Evolutionary conservation across 2,888 invertebrate species (phyloP).

Genomic region (Osmoderma eremita): DNA sequence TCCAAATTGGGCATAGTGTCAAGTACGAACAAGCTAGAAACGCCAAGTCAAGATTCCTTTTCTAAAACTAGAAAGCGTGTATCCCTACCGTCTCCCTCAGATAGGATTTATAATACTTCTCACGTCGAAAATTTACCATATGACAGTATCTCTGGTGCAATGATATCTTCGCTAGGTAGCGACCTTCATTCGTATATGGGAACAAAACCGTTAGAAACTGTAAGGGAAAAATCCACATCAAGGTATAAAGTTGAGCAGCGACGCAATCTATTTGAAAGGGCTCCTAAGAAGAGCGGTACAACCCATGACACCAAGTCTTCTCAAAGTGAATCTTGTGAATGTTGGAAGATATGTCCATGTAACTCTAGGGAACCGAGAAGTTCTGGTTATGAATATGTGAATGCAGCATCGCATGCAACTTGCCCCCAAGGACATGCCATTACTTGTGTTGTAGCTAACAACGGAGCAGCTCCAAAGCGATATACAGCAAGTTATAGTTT

Average conservation of each 20-base stretch:
- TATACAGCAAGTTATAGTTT: constrained; percentile 35
- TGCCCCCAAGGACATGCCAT: constrained; percentile 3
- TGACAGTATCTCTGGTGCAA: constrained; percentile 4
- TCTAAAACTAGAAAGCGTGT: constrained; percentile 4
- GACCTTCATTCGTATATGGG: background rate
- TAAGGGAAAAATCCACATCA: background rate
- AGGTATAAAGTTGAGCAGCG: background rate
- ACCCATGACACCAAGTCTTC: constrained; percentile 4
- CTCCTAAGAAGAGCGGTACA: background rate
- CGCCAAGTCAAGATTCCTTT: background rate
- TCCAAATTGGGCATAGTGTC: constrained; percentile 27
- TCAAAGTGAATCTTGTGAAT: constrained; percentile 21
- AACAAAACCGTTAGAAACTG: no score
- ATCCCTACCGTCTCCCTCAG: constrained; percentile 3
- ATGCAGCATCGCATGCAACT: background rate
- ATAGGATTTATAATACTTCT: background rate
- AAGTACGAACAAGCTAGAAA: background rate
- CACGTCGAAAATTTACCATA: background rate
- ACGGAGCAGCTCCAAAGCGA: constrained; percentile 13
- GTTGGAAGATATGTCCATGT: constrained; percentile 33
- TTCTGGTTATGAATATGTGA: background rate
- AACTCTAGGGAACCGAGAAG: background rate
- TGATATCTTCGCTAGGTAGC: background rate
- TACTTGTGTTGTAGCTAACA: constrained; percentile 25
- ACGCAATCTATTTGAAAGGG: background rate